Evolutionary conservation across 1,140 invertebrate species (phyloP).

Genomic region (Episyrphus balteatus): DNA sequence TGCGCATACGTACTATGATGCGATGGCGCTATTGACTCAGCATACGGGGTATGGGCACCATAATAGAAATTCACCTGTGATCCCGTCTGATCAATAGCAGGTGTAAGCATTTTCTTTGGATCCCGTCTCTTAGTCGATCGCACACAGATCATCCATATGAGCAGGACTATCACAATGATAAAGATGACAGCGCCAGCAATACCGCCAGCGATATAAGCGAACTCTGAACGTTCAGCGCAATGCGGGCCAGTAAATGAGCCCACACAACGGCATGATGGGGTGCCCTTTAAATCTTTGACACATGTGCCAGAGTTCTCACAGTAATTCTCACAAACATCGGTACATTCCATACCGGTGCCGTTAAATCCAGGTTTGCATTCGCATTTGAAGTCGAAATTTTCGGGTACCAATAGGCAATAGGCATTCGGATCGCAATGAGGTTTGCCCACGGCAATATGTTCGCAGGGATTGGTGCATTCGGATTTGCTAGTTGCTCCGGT

Average conservation of each 20-base stretch:
- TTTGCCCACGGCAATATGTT: slow-evolving; percentile 54
- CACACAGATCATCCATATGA: slow-evolving; percentile 96
- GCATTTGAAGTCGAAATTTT: slow-evolving; percentile 81
- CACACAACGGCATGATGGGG: slow-evolving; percentile 76
- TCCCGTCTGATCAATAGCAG: slow-evolving; percentile 76
- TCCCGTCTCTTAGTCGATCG: slow-evolving; percentile 71
- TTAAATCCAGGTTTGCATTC: slow-evolving; percentile 92
- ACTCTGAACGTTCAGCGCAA: slow-evolving; percentile 83
- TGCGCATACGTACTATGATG: slow-evolving; percentile 92
- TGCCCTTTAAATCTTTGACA: slow-evolving; percentile 69
- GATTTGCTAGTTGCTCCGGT: slow-evolving; percentile 58
- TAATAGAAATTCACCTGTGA: slow-evolving; percentile 95
- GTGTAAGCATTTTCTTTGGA: slow-evolving; percentile 76
- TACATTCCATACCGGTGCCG: slow-evolving; percentile 70
- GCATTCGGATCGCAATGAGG: slow-evolving; percentile 80
- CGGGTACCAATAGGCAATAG: slow-evolving; percentile 73
- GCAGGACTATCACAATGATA: slow-evolving; percentile 80
- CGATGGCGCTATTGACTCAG: slow-evolving; percentile 87
- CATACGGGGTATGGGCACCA: slow-evolving; percentile 79
- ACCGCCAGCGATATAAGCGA: slow-evolving; percentile 87
- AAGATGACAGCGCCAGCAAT: slow-evolving; percentile 85
- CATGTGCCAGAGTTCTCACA: slow-evolving; percentile 90
- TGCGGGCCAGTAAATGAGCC: slow-evolving; percentile 87
- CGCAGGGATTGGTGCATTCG: slow-evolving; percentile 88
- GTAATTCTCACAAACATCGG: slow-evolving; percentile 74